Base-by-base conservation (phyloP, 1,140 invertebrate genomes). In the Matsumurasca onukii region DNA sequence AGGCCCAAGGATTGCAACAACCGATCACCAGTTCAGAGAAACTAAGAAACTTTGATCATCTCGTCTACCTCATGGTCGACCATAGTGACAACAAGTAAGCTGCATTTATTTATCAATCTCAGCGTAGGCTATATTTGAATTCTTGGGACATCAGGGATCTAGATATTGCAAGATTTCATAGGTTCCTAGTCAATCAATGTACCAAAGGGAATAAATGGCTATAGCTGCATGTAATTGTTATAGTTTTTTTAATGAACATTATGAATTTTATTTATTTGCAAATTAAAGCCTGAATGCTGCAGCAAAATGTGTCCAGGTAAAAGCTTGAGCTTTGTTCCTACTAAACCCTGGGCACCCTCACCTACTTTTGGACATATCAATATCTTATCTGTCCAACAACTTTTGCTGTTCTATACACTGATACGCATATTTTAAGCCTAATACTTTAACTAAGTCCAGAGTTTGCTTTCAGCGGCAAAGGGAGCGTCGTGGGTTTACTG, bases 1-100 rank as follows among this genome's bases (percentile, higher is more conserved):
- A 79, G 31, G 89, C 89, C n/a, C 90, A 92, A 78, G 87, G 87
- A n/a, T 79, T 92, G 0, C 84, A 79, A 63, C 88, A 86, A 74
- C 82, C 87, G 0, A 88, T 92, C 70, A 92, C 90, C 5, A 90
- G 85, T 27, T 82, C 87, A 1, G 82, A 87, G 17, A 86, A 86
- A 71, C 76, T 92, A 9, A 81, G 86, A 51, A 86, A 87, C 76
- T 86, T 86, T 0, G 88, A 90, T 67, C 85, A 88, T 66, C 82
- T 80, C 27, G 74, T 92, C 52, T 92, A 91, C 76, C 74, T 91
- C 27, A 78, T 91, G 20, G 84, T 87, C 3, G 89, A 92, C 73
- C 70, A 78, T 30, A 77, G 81, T 25, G 86, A 82, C 15, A 84
- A 84, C 30, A 82, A 84, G 88, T 89, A 81, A 85, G 82, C 78